Evolutionary conservation across 92 coral and sea anemone species (phyloP).

Genomic region (Bergia puertoricense): DNA sequence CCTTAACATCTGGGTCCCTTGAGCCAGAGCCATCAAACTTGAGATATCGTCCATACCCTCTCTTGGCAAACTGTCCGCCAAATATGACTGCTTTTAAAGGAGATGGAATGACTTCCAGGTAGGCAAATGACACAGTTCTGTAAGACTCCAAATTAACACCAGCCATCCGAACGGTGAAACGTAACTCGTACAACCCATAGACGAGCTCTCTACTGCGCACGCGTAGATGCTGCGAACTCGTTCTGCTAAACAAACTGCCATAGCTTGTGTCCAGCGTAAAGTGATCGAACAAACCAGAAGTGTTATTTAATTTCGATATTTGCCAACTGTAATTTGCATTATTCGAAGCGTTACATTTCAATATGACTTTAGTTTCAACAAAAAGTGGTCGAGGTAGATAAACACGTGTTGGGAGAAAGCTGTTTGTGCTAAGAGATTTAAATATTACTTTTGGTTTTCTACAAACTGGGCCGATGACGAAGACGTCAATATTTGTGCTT

Average conservation of each 20-base stretch:
- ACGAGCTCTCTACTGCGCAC: background rate
- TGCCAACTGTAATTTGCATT: background rate
- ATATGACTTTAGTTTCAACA: background rate
- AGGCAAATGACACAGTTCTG: background rate
- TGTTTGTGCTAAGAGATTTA: background rate
- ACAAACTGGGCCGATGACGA: background rate
- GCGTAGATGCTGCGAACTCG: background rate
- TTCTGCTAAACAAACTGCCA: background rate
- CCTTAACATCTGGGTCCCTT: constrained; percentile 1
- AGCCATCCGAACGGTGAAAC: background rate
- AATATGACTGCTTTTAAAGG: background rate
- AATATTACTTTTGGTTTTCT: background rate
- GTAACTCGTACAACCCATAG: background rate
- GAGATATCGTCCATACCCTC: background rate
- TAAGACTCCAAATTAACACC: background rate
- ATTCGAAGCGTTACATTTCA: background rate
- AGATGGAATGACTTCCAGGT: background rate
- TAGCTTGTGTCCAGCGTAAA: background rate
- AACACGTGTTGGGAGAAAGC: background rate
- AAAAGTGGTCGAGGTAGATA: background rate
- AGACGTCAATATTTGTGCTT: background rate
- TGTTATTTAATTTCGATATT: background rate
- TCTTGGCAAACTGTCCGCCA: background rate
- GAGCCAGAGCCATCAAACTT: constrained; percentile 5
- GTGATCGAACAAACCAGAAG: background rate